These are phyloP conservation scores for Hoplodrina blanda DNA, from an alignment of 2,888 invertebrate genomes.

Conservation along the genomic window DNA sequence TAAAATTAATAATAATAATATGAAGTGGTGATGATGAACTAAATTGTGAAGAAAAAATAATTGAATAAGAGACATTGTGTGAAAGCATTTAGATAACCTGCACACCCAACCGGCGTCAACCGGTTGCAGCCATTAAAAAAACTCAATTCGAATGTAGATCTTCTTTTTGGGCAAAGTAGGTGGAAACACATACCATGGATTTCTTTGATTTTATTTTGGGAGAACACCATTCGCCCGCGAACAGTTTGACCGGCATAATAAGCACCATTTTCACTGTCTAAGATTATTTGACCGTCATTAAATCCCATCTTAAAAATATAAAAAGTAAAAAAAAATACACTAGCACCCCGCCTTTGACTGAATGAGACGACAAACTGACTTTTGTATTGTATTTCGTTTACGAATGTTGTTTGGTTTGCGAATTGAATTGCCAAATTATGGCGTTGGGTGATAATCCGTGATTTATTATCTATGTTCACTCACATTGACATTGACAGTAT, in stretches of 20 bases:
- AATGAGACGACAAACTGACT: too few relatives aligned
- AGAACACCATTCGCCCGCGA: conserved; percentile 78
- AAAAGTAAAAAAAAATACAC: conserved; percentile 13
- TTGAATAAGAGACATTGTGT: background rate
- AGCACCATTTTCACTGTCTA: conserved; percentile 77
- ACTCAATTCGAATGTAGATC: conserved; percentile 16
- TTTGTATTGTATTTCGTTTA: too few relatives aligned
- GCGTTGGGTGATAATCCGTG: too few relatives aligned
- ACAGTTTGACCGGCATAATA: conserved; percentile 82
- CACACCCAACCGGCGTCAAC: conserved; percentile 1
- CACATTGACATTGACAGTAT: too few relatives aligned
- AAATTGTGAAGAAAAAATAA: background rate
- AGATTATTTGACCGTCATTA: conserved; percentile 76
- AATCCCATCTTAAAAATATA: conserved; percentile 78
- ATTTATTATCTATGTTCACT: too few relatives aligned
- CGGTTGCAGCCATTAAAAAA: background rate
- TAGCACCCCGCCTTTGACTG: background rate
- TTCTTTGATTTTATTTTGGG: conserved; percentile 78
- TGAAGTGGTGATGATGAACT: background rate
- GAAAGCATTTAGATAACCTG: background rate
- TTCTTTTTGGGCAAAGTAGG: conserved; percentile 12
- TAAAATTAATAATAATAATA: too few relatives aligned
- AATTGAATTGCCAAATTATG: too few relatives aligned
- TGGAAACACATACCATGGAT: conserved; percentile 79
- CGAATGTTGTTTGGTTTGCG: too few relatives aligned